phyloP scores from a whole-genome alignment of 2,888 invertebrate species.

The Sinelater perroti region DNA sequence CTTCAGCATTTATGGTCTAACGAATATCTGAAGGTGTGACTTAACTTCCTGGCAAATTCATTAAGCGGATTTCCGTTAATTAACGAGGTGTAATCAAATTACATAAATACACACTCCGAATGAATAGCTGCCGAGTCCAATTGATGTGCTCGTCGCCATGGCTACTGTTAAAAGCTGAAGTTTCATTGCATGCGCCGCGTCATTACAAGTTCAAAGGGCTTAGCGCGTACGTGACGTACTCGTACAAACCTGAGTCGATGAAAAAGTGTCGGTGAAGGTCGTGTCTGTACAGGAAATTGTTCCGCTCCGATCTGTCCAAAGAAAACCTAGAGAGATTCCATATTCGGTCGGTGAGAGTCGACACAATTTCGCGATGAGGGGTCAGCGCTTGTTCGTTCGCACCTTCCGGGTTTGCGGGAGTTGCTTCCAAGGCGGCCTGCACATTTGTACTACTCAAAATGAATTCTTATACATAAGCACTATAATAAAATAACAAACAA shows the following conservation, averaged over 20 bases:
- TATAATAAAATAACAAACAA: no score
- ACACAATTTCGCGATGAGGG: constrained; percentile 46
- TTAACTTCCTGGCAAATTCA: constrained; percentile 54
- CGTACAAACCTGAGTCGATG: constrained; percentile 51
- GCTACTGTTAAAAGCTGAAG: constrained; percentile 37
- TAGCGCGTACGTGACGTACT: constrained; percentile 22
- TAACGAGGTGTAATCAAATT: constrained; percentile 59
- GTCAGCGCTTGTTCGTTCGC: constrained; percentile 28
- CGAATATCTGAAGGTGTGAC: constrained; percentile 49
- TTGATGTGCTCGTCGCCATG: constrained; percentile 45
- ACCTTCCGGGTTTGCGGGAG: constrained; percentile 26
- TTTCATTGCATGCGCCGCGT: constrained; percentile 22
- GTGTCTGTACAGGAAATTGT: constrained; percentile 56
- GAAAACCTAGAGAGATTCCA: constrained; percentile 57
- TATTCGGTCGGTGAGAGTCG: constrained; percentile 54
- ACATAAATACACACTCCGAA: constrained; percentile 54
- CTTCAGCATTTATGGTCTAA: constrained; percentile 29
- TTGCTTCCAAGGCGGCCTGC: constrained; percentile 33
- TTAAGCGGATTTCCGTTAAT: constrained; percentile 57
- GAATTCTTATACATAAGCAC: constrained; percentile 11
- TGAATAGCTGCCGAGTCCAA: constrained; percentile 50
- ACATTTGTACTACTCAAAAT: constrained; percentile 28
- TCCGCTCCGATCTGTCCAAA: constrained; percentile 55
- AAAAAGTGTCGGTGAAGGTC: constrained; percentile 57
- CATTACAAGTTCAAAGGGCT: constrained; percentile 24